Conservation (phyloP, 2,113 vertebrate species). For the Campylomormyrus numenius region DNA sequence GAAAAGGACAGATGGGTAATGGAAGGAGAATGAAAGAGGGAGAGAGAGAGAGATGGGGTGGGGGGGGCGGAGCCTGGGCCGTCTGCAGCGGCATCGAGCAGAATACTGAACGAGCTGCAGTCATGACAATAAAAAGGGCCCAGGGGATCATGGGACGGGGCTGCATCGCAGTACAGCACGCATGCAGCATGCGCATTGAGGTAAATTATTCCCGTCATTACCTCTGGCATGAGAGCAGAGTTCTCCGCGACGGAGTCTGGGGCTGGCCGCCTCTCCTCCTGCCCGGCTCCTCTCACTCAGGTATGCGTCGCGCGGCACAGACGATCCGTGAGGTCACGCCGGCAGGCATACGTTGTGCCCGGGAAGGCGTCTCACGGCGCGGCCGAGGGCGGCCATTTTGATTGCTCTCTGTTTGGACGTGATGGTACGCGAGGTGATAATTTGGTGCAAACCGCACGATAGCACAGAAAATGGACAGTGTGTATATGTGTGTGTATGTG, state of each 20-base stretch:
- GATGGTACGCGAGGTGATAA: not conserved
- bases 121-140: not conserved
- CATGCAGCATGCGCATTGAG: not conserved
- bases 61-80: not conserved
- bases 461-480: not conserved
- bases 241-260: not conserved
- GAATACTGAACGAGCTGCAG: conserved; percentile 6
- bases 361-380: not conserved
- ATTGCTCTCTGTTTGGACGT: not conserved
- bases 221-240: not conserved
- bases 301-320: not conserved
- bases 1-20: conserved; percentile 4
- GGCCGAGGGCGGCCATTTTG: not conserved
- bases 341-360: not conserved
- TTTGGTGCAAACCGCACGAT: not conserved
- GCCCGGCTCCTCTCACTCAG: not conserved
- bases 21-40: not conserved
- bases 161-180: not conserved
- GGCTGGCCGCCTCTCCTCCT: not conserved
- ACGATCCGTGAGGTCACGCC: not conserved
- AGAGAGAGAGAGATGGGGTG: not conserved
- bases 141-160: not conserved
- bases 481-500: not conserved
- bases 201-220: not conserved
- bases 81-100: not conserved